Evolutionary conservation across 2,797 vertebrate species (phyloP).

Genomic region (Acanthornis magna): DNA sequence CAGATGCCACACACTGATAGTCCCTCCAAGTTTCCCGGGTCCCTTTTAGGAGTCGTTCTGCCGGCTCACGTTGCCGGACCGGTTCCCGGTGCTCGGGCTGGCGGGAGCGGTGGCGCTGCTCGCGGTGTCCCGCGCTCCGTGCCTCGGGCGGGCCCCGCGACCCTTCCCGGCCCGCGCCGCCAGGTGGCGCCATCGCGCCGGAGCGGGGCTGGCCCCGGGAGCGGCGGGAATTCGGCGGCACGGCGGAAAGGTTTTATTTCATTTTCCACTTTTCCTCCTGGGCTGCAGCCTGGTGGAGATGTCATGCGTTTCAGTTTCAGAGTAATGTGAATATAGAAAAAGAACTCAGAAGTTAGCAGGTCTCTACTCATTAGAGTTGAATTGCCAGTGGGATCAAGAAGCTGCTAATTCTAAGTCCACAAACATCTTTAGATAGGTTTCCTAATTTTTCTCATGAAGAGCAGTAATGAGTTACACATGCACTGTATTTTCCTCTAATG

Average conservation of each 20-base stretch:
- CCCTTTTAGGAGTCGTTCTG: not conserved
- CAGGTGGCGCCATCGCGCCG: not conserved
- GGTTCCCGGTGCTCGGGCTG: not conserved
- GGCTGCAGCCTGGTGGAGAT: not conserved
- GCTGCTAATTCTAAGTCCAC: not conserved
- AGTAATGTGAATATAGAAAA: not conserved
- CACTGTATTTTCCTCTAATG: not conserved
- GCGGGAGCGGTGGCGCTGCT: not conserved
- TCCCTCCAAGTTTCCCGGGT: accelerated
- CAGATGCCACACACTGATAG: not conserved
- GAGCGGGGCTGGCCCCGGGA: accelerated
- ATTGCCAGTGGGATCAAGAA: not conserved
- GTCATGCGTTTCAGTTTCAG: not conserved
- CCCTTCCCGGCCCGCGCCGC: not conserved
- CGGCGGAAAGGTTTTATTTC: not conserved
- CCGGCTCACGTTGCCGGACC: accelerated
- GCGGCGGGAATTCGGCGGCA: not conserved
- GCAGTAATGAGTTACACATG: accelerated
- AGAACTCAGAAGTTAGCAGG: not conserved
- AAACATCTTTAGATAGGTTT: not conserved
- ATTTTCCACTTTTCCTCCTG: not conserved
- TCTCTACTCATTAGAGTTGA: not conserved
- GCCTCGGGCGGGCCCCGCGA: not conserved
- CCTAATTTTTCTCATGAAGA: not conserved
- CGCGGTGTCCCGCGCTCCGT: not conserved